Percentiles rank a stretch among this genome's conserved stretches.
Evolutionary conservation across 2,888 invertebrate genomes (phyloP).

Genomic region (Serrognathus titanus): DNA sequence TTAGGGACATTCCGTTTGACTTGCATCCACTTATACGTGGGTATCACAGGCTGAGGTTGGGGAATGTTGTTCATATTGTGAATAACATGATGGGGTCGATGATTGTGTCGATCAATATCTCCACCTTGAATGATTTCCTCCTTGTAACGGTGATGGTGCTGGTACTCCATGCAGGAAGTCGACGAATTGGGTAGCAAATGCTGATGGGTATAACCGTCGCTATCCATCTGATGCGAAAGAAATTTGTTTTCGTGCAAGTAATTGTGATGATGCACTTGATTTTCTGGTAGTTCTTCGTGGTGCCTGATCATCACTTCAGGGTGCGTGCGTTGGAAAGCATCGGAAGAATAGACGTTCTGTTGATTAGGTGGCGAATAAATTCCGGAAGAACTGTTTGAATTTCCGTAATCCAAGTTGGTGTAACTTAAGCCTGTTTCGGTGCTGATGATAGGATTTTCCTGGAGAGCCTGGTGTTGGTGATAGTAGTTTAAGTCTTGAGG

Average conservation of each 20-base stretch:
- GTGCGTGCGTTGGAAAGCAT: conserved; percentile 33
- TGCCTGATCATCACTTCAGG: conserved; percentile 49
- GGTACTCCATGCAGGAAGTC: conserved; percentile 57
- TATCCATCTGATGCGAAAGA: conserved; percentile 34
- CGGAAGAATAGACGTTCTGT: conserved; percentile 37
- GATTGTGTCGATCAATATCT: conserved; percentile 35
- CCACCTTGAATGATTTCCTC: conserved; percentile 50
- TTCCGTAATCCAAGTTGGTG: conserved; percentile 80
- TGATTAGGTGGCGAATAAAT: conserved; percentile 36
- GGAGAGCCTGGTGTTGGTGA: conserved; percentile 44
- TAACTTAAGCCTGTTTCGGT: conserved; percentile 85
- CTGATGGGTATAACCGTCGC: conserved; percentile 46
- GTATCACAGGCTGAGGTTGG: conserved; percentile 64
- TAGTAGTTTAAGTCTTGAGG: conserved; percentile 52
- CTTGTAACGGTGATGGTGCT: conserved; percentile 60
- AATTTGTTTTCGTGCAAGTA: conserved; percentile 57
- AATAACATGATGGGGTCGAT: conserved; percentile 44
- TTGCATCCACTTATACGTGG: conserved; percentile 99
- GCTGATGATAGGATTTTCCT: conserved; percentile 65
- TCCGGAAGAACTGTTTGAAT: conserved; percentile 43
- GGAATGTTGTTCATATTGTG: conserved; percentile 38
- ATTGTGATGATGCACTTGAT: conserved; percentile 45
- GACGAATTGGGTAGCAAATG: conserved; percentile 43
- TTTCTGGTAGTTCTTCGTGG: conserved; percentile 55
- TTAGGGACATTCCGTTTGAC: conserved; percentile 95